Evolutionary conservation across 2,113 vertebrate species (phyloP).

Genomic region (Sinocyclocheilus rhinocerous): DNA sequence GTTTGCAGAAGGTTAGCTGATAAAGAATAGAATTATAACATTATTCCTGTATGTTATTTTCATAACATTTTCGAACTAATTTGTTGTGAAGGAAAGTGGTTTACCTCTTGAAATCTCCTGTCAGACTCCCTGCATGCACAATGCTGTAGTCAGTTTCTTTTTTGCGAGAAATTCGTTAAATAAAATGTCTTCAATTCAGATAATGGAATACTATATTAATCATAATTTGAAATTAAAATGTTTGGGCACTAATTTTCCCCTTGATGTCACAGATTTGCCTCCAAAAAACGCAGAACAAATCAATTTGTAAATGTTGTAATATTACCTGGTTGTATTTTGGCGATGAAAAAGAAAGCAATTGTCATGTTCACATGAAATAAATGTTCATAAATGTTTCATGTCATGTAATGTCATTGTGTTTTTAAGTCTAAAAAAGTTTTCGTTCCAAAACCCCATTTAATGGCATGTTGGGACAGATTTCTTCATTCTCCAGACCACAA

Average conservation of each 20-base stretch:
- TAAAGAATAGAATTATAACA: constrained; percentile 21
- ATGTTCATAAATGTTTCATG: no score
- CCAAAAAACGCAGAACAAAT: no score
- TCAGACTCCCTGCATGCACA: background rate
- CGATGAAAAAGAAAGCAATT: no score
- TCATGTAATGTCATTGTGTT: no score
- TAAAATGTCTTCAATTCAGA: background rate
- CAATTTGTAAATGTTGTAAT: no score
- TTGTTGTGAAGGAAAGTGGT: background rate
- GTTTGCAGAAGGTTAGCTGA: constrained; percentile 32
- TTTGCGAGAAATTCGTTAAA: background rate
- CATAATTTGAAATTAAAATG: background rate
- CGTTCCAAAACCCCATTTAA: no score
- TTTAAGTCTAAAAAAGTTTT: no score
- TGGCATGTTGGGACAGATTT: no score
- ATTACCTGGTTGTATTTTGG: no score
- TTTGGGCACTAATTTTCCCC: background rate
- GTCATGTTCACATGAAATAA: no score
- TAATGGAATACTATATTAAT: background rate
- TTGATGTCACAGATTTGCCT: no score
- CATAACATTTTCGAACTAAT: background rate
- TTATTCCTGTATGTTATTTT: constrained; percentile 19
- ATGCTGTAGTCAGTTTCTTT: background rate
- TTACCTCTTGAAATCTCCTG: background rate
- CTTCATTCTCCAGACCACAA: no score